Conservation (phyloP, 23 tunicate genomes). For the Halocynthia roretzi region DNA sequence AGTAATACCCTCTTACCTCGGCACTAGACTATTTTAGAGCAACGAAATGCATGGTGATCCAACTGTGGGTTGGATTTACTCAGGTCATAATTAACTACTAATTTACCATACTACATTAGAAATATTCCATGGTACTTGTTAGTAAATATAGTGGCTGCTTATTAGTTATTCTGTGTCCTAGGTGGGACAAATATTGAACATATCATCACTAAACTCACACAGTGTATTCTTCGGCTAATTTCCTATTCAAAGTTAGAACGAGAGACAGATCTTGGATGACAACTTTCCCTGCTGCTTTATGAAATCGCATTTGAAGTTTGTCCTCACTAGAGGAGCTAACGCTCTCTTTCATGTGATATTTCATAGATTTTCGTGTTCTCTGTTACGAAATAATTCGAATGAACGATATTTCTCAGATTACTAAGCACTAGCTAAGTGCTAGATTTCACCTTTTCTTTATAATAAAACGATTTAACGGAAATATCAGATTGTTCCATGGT, state of each 20-base stretch:
- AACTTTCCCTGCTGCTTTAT: conserved; percentile 59
- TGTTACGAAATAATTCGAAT: neutral
- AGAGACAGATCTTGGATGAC: conserved; percentile 53
- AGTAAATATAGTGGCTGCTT: too few species aligned
- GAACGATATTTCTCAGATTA: too few species aligned
- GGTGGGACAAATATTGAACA: neutral
- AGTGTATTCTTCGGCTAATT: conserved; percentile 37
- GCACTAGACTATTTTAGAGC: neutral
- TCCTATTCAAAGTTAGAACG: conserved; percentile 44
- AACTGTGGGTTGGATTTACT: neutral
- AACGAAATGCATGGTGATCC: neutral
- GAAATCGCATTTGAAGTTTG: conserved; percentile 27
- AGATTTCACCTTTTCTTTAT: conserved; percentile 52
- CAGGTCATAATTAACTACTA: neutral
- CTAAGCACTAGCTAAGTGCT: too few species aligned
- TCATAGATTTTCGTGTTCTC: conserved; percentile 36
- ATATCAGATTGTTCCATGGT: conserved; percentile 13
- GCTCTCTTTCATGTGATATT: conserved; percentile 2
- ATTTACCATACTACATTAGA: too few species aligned
- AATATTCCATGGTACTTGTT: too few species aligned
- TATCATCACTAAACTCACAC: conserved; percentile 45
- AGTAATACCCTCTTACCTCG: neutral
- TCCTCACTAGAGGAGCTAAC: conserved; percentile 9
- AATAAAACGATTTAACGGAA: conserved; percentile 48
- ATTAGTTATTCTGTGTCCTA: too few species aligned